phyloP scores from a whole-genome alignment of 2,888 invertebrate genomes.

The Cheilosia vulpina region DNA sequence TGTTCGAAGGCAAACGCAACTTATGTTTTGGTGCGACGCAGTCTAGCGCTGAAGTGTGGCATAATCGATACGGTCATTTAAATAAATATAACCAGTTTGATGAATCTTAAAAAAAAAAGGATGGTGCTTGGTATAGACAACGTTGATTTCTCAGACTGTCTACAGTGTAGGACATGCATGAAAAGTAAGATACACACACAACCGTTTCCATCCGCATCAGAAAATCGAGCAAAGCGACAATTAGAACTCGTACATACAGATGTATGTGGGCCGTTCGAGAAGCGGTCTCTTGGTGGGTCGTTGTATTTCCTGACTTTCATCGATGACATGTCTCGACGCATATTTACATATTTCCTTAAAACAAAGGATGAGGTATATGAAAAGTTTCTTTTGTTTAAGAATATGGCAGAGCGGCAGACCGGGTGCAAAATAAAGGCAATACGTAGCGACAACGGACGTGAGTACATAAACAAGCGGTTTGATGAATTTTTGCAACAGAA shows the following conservation, averaged over 20 bases:
- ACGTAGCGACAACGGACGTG: too few species aligned
- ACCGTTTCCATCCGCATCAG: slow-evolving; percentile 42
- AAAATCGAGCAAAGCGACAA: slow-evolving; percentile 31
- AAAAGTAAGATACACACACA: slow-evolving; percentile 49
- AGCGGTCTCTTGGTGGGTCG: slow-evolving; percentile 55
- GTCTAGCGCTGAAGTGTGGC: slow-evolving; percentile 37
- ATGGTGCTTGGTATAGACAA: slow-evolving; percentile 41
- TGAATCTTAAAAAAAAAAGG: slow-evolving; percentile 25
- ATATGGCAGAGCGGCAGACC: too few species aligned
- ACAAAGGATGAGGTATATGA: too few species aligned
- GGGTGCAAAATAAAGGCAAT: too few species aligned
- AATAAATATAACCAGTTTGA: slow-evolving; percentile 38
- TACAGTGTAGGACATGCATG: slow-evolving; percentile 51
- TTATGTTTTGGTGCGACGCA: slow-evolving; percentile 32
- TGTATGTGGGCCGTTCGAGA: slow-evolving; percentile 48
- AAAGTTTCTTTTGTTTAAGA: too few species aligned
- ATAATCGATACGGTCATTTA: slow-evolving; percentile 42
- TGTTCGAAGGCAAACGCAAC: slow-evolving; percentile 29
- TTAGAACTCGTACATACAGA: slow-evolving; percentile 54
- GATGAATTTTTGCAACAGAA: slow-evolving; percentile 36
- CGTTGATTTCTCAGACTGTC: slow-evolving; percentile 30
- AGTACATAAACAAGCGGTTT: slow-evolving; percentile 61
- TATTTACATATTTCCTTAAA: slow-evolving; percentile 46
- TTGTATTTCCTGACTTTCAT: slow-evolving; percentile 43
- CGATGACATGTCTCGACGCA: slow-evolving; percentile 45